A percentile compares a stretch with the other conserved stretches of the same genome.
Evolutionary conservation across 2,888 invertebrate genomes (phyloP).

Genomic region (Caenorhabditis sp.): DNA sequence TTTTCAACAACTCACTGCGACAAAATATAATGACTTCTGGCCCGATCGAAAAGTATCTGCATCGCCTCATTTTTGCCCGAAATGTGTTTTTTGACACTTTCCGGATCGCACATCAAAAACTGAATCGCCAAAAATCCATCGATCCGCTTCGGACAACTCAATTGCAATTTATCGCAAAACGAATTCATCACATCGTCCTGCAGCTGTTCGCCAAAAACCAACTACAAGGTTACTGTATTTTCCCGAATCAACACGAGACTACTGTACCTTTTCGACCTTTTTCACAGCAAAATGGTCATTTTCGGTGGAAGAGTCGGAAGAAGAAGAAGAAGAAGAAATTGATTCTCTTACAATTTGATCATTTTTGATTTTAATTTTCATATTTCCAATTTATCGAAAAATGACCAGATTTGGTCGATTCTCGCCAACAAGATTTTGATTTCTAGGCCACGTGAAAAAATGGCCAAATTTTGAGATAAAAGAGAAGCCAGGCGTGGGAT

Average conservation of each 20-base stretch:
- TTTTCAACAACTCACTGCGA: constrained; percentile 21
- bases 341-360: no score
- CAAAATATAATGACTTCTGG: constrained; percentile 36
- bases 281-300: no score
- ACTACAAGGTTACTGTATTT: neutral
- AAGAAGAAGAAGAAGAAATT: no score
- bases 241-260: no score
- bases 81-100: constrained; percentile 21
- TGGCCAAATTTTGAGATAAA: neutral
- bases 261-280: no score
- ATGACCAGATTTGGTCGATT: no score
- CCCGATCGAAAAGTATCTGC: constrained; percentile 37
- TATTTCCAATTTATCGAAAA: neutral
- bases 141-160: constrained; percentile 18
- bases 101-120: constrained; percentile 32
- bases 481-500: neutral
- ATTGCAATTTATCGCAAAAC: constrained; percentile 45
- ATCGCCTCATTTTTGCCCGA: constrained; percentile 21
- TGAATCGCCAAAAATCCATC: constrained; percentile 48
- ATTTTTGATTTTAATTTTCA: neutral
- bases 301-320: no score
- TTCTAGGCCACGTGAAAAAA: neutral
- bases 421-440: no score
- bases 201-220: constrained; percentile 38
- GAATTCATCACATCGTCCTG: constrained; percentile 47